Evolutionary conservation across 2,113 vertebrate species (phyloP), one percentile per base, ranked within the genome.

Genomic region (Gnathonemus longibarbis): DNA sequence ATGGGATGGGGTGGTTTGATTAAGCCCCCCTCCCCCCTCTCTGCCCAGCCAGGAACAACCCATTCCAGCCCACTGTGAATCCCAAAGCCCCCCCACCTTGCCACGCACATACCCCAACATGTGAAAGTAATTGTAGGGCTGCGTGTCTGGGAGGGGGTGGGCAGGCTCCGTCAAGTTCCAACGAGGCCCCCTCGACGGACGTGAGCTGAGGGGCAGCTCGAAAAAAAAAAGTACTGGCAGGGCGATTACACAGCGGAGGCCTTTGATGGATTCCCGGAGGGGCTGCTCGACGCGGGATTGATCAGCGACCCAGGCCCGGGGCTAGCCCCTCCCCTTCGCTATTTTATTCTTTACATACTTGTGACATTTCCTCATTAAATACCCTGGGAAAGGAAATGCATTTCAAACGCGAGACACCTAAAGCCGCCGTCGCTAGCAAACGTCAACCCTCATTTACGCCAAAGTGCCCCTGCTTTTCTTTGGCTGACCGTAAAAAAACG

Each of bases 281-380:
- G 94, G 93, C 93, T 84, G 93, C 93, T 94, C 95, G 94, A 94
- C 94, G 94, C 91, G 56, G 94, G 93, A 96, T 95, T 96, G 96
- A 96, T 96, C 94, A 95, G 93, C 62, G 58, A 85, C 89, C 93
- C 93, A 92, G 92, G 94, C 94, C 94, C 39, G 92, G 89, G 94
- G 95, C 94, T 90, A 92, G 11, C 94, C 93, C 94, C 94, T 90
- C 90, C 95, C 93, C 89, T 27, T 92, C 88, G 85, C 88, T 91
- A 91, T 89, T 85, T 90, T 92, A 93, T 94, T 46, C 83, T 70
- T 83, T 86, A 92, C 90, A 89, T 90, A 90, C 88, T 45, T 91
- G 93, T 95, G 94, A 95, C 94, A 96, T 96, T 96, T 96, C 95
- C 95, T 95, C 93, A 94, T 95, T 95, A 95, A 85, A 95, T 95